phyloP scores from a whole-genome alignment of 2,888 invertebrate species.

The Allolobophora icterica region DNA sequence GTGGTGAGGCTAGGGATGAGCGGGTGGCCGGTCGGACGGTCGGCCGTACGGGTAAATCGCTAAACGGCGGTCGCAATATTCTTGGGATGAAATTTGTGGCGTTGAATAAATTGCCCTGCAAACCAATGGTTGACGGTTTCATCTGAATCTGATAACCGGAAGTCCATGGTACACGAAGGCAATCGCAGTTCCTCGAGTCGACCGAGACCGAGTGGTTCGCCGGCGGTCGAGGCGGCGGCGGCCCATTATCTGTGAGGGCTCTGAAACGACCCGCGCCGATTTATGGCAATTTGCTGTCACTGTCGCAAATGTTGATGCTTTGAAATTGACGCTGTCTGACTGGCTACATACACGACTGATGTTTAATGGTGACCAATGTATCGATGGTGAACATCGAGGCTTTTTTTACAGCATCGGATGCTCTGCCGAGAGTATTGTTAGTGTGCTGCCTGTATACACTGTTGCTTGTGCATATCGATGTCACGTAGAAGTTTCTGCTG shows the following conservation, averaged over 20 bases:
- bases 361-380: too few relatives aligned
- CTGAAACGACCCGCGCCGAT: background rate
- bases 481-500: background rate
- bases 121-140: background rate
- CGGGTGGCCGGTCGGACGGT: background rate
- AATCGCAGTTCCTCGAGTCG: background rate
- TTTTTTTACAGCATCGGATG: background rate
- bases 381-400: background rate
- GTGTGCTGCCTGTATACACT: background rate
- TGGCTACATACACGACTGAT: background rate
- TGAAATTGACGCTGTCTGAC: background rate
- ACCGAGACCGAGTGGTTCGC: too few relatives aligned
- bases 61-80: slow-evolving; percentile 17
- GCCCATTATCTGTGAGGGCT: background rate
- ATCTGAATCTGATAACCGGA: slow-evolving; percentile 9
- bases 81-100: background rate
- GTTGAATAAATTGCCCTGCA: background rate
- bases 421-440: background rate
- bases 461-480: background rate
- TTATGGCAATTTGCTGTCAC: background rate
- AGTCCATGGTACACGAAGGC: background rate
- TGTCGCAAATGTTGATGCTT: background rate
- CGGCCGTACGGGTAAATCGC: background rate
- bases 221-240: background rate
- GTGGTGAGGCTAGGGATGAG: background rate